Percentiles rank a stretch among this genome's conserved stretches.
These are phyloP conservation scores for Agapostemon virescens DNA, from an alignment of 2,888 invertebrate genomes.

Conservation along the genomic window DNA sequence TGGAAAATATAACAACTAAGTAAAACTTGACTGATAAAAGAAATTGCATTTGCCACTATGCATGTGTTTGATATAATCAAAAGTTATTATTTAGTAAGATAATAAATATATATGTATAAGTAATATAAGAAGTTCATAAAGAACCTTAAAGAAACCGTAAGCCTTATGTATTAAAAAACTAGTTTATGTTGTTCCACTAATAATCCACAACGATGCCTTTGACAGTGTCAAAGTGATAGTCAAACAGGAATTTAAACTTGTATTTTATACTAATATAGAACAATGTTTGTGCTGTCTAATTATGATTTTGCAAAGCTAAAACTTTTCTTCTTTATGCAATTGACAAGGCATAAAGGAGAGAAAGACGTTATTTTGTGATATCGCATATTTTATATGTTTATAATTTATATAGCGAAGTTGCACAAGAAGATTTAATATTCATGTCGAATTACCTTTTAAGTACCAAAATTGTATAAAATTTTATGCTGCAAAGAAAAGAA, in stretches of 20 bases:
- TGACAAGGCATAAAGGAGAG: neutral
- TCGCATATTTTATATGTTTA: conserved; percentile 67
- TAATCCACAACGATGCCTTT: conserved; percentile 39
- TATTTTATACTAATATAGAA: conserved; percentile 33
- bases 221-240: conserved; percentile 34
- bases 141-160: conserved; percentile 17
- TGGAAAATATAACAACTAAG: neutral
- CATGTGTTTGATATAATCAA: conserved; percentile 22
- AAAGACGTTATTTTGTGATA: conserved; percentile 64
- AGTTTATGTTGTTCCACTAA: conserved; percentile 18
- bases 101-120: conserved; percentile 1
- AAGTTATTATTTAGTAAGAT: conserved; percentile 7
- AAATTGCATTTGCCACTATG: conserved; percentile 19
- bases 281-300: neutral
- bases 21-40: conserved; percentile 18
- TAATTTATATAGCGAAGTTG: conserved; percentile 63
- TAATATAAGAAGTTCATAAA: conserved; percentile 34
- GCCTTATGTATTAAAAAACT: conserved; percentile 22
- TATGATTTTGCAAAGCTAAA: conserved; percentile 16
- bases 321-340: conserved; percentile 20
- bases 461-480: conserved; percentile 28
- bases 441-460: conserved; percentile 15
- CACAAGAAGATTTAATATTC: conserved; percentile 27
- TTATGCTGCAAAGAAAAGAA: conserved; percentile 13
- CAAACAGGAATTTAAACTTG: conserved; percentile 4